Evolutionary conservation across 37 sponge, comb jelly and placozoan genomes (phyloP), one percentile per base, ranked within the genome.

Genomic region (Oopsacas minuta): DNA sequence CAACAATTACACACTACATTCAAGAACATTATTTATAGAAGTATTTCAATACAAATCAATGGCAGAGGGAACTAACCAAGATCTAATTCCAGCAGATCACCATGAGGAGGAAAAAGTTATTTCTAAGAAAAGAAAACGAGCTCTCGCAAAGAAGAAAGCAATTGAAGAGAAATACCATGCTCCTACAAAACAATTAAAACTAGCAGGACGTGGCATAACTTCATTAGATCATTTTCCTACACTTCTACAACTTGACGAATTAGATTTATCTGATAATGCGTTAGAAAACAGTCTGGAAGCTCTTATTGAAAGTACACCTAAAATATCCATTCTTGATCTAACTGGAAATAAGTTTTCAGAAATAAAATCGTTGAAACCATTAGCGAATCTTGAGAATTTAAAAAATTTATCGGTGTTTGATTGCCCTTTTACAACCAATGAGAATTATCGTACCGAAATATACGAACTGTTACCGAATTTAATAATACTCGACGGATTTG

Each of bases 381-480:
- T 61, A 61, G 30, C 7, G 7, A 61, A 61, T 7, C 75, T 61
- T 25, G 30, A 10, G 7, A 61, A 61, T 25, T 12, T 61, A 3
- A 34, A 20, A 12, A 10, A 61, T 10, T 34, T 61, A 25, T 10
- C 75, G 17, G 75, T 61, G 7, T 61, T 61, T 12, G 75, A 61
- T 3, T 61, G 75, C 28, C 75, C 75, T 25, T 34, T 61, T 7
- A 61, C 75, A 20, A n/a, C 75, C 5, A 61, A 61, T 12, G 75
- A 61, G 22, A 20, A 3, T 61, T 61, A 61, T n/a, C 75, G 75
- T 3, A 20, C 75, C 1, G 17, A 61, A 61, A 61, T 61, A 10
- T 61, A 61, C 75, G 75, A 61, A 61, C 22, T 61, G 28, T 12
- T 61, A n/a, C 75, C 75, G 28, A 61, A 61, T n/a, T n/a, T 61